A percentile compares a stretch with the other conserved stretches of the same genome.
Conservation (phyloP, 2,797 vertebrate genomes). For the Sebastes variabilis region DNA sequence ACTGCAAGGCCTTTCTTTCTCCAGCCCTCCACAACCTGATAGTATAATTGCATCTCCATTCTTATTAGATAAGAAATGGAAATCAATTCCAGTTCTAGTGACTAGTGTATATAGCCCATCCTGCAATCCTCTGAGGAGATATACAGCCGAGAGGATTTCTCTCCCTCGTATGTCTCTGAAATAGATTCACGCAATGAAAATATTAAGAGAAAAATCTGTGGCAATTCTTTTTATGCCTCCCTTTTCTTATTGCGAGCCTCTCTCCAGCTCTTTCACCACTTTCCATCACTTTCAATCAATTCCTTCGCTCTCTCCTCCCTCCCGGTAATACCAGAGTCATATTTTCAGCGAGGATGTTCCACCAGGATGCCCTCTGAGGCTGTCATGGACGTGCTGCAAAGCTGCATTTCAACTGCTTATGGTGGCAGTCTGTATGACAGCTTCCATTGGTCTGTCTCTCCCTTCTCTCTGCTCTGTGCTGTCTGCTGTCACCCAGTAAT, state of each 20-base stretch:
- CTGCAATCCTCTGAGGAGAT: slow-evolving; percentile 13
- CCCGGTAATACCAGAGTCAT: slow-evolving; percentile 22
- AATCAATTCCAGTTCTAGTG: slow-evolving; percentile 53
- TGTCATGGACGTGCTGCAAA: slow-evolving; percentile 22
- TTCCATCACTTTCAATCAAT: slow-evolving; percentile 32
- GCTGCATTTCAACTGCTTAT: slow-evolving; percentile 37
- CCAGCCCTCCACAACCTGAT: slow-evolving; percentile 15
- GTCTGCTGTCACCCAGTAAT: slow-evolving; percentile 36
- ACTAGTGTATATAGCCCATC: slow-evolving; percentile 2
- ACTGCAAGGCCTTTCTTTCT: slow-evolving; percentile 14
- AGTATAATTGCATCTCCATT: slow-evolving; percentile 56
- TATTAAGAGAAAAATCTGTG: background rate
- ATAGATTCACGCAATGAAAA: slow-evolving; percentile 35
- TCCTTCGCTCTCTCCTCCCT: background rate
- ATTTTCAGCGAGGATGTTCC: slow-evolving; percentile 49
- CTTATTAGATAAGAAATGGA: slow-evolving; percentile 48
- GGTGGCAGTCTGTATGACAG: slow-evolving; percentile 38
- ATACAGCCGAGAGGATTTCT: slow-evolving; percentile 9
- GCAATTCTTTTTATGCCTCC: background rate
- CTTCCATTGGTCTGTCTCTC: slow-evolving; percentile 28
- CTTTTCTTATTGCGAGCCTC: background rate
- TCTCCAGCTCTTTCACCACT: slow-evolving; percentile 11
- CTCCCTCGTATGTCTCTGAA: slow-evolving; percentile 10
- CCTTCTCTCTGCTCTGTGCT: slow-evolving; percentile 1
- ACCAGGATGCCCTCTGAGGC: slow-evolving; percentile 36